These are phyloP conservation scores for Cyprinodon variegatus DNA, from an alignment of 2,113 vertebrate species.

Conservation along the genomic window DNA sequence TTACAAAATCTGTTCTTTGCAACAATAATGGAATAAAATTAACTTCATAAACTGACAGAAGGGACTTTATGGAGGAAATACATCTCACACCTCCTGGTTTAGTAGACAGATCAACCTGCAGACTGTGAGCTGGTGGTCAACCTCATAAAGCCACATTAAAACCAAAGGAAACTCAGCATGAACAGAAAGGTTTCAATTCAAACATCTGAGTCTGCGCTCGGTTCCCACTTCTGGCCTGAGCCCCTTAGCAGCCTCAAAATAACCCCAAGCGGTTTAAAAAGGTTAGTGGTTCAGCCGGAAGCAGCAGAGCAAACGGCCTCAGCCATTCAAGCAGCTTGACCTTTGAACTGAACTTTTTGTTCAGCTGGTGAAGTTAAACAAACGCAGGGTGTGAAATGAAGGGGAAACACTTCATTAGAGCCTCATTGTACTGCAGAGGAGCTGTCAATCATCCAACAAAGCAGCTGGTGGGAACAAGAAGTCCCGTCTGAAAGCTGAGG, in stretches of 20 bases:
- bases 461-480: not conserved
- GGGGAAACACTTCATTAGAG: not conserved
- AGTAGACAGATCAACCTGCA: no score
- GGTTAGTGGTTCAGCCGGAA: no score
- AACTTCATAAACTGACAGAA: no score
- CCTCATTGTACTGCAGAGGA: conserved; percentile 3
- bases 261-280: not conserved
- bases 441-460: not conserved
- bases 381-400: not conserved
- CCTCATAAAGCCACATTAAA: no score
- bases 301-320: not conserved
- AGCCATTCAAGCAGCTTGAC: not conserved
- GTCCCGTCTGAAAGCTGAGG: not conserved
- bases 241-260: not conserved
- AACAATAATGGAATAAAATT: no score
- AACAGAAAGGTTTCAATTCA: not conserved
- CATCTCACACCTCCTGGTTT: no score
- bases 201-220: no score
- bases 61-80: no score
- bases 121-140: no score
- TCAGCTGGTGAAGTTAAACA: not conserved
- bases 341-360: not conserved
- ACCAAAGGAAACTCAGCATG: not conserved
- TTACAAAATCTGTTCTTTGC: no score
- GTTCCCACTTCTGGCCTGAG: no score